Base-by-base conservation (phyloP, 2,797 vertebrate genomes). In the Acanthis flammea region DNA sequence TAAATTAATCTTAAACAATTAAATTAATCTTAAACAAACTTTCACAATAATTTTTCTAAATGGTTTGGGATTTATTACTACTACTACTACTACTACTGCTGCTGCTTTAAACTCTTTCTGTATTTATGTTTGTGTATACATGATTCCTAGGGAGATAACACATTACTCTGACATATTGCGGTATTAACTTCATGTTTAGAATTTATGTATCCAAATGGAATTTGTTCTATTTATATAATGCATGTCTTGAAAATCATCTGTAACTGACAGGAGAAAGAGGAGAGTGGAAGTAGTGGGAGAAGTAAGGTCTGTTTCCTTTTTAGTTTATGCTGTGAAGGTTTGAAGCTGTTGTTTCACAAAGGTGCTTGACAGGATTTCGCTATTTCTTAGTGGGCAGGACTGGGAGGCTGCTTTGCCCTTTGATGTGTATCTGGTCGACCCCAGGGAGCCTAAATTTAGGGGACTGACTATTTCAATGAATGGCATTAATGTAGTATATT, bases 331-430 rank as follows among this genome's bases (percentile, higher is more conserved):
- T 70, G 3, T 44, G 44, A 67, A 55, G 8, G 7, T 63, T 54
- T 23, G 7, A 62, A 47, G 41, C 14, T 82, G 11, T 30, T 86
- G 12, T 74, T 86, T 62, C 30, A 60, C 31, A 30, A 37, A 71
- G 41, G 17, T 79, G 11, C 31, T 76, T 66, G 19, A 35, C 7
- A 27, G 44, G 22, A 33, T 12, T 81, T 80, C 6, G 4, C 22
- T 61, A 0, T 77, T 74, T 54, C 35, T 58, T 54, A 72, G 24
- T 15, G 14, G 1, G 0, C n/a, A 39, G 47, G 14, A 30, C 0
- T 81, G 73, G 41, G 47, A 86, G 58, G 18, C 61, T 80, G n/a
- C 31, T 90, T 81, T 86, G 42, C 35, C 21, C 35, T 65, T 6
- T 67, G 31, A 10, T 67, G 25, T 11, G 12, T 31, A 7, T 47